A percentile compares a stretch with the other conserved stretches of the same genome.
These are phyloP conservation scores for Homarus americanus DNA, from an alignment of 1,140 invertebrate species.

Conservation along the genomic window DNA sequence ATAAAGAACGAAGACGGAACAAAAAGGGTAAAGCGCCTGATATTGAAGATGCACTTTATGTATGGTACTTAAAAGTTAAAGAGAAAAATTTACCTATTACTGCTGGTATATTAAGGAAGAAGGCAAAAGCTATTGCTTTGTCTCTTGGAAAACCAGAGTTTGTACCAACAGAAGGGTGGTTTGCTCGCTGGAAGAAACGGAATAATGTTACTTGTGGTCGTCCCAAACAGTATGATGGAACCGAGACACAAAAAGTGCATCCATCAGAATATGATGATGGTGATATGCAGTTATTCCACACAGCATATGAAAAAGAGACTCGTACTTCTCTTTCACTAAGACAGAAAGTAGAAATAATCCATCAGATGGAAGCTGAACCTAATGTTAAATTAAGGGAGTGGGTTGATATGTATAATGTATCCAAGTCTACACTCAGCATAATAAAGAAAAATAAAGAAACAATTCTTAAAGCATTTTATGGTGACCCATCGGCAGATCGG, in stretches of 20 bases:
- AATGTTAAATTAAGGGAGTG: conserved; percentile 46
- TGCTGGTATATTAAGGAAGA: conserved; percentile 42
- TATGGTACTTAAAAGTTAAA: conserved; percentile 53
- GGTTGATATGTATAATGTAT: conserved; percentile 51
- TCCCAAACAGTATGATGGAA: conserved; percentile 51
- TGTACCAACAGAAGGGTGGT: conserved; percentile 44
- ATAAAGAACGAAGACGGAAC: conserved; percentile 36
- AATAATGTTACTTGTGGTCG: conserved; percentile 50
- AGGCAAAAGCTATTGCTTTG: conserved; percentile 36
- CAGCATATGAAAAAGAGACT: conserved; percentile 48
- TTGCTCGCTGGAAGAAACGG: conserved; percentile 45
- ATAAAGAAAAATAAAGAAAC: conserved; percentile 48
- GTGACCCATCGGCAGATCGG: conserved; percentile 44
- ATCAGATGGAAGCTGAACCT: conserved; percentile 46
- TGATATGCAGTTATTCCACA: conserved; percentile 39
- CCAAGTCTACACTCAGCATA: conserved; percentile 36
- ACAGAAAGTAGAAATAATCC: conserved; percentile 48
- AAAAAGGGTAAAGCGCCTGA: conserved; percentile 53
- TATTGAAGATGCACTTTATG: conserved; percentile 45
- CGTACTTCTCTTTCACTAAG: conserved; percentile 36
- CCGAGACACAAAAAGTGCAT: conserved; percentile 38
- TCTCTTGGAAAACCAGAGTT: conserved; percentile 42
- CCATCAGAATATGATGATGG: conserved; percentile 46
- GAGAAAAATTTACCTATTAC: conserved; percentile 55
- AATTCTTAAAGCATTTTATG: conserved; percentile 47